Evolutionary conservation across 2,888 invertebrate genomes (phyloP).

Genomic region (Temnothorax rugatulus): DNA sequence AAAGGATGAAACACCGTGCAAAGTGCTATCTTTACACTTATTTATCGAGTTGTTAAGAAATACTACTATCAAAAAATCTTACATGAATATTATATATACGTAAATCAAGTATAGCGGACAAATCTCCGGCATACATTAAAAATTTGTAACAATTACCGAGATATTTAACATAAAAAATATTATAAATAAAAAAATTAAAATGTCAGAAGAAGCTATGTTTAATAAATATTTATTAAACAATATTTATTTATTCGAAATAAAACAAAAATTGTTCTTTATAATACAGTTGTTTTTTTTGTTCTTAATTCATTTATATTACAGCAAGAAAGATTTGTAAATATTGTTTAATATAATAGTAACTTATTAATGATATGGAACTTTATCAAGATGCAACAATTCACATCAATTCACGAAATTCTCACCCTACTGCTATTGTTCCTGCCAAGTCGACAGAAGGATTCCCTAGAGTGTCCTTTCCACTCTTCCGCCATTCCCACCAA

Average conservation of each 20-base stretch:
- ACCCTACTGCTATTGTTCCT: constrained; percentile 4
- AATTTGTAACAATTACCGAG: background rate
- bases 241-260: background rate
- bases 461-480: constrained; percentile 74
- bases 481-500: constrained; percentile 61
- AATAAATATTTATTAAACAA: background rate
- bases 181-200: background rate
- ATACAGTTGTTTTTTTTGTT: background rate
- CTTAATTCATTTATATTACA: background rate
- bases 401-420: constrained; percentile 61
- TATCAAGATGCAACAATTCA: constrained; percentile 72
- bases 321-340: background rate
- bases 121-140: background rate
- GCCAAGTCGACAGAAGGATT: constrained; percentile 55
- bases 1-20: constrained; percentile 22
- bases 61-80: background rate
- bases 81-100: background rate
- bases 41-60: constrained; percentile 6
- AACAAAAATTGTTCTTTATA: background rate
- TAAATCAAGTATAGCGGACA: background rate
- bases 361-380: constrained; percentile 45
- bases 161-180: background rate
- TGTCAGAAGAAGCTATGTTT: background rate
- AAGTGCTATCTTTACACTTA: background rate
- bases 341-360: constrained; percentile 12